phyloP scores from a whole-genome alignment of 2,113 vertebrate species.

The Turnix velox region DNA sequence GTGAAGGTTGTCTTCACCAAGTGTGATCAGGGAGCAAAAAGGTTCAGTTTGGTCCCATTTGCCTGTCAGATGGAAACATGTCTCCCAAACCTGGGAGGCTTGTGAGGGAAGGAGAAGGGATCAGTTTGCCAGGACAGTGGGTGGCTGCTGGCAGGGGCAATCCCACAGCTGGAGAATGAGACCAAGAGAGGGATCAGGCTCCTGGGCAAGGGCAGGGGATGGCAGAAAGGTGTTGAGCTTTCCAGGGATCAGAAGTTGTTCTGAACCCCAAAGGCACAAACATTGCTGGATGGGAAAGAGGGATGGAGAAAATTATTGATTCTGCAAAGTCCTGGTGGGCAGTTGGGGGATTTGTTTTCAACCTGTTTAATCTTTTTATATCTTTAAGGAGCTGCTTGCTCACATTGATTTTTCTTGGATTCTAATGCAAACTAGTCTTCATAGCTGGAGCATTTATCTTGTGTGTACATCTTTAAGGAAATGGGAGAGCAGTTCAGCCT shows the following conservation, averaged over 20 bases:
- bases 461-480: not conserved
- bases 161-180: fast-evolving
- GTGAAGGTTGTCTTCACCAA: not conserved
- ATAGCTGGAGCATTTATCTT: not conserved
- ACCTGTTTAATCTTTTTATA: not conserved
- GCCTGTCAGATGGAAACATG: not conserved
- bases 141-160: fast-evolving
- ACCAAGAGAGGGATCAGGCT: fast-evolving
- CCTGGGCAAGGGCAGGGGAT: fast-evolving
- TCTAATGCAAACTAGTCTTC: not conserved
- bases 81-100: fast-evolving
- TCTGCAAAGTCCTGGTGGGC: not conserved
- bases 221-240: fast-evolving
- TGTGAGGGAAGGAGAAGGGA: not conserved
- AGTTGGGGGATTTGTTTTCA: not conserved
- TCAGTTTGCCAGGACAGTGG: no score
- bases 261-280: not conserved
- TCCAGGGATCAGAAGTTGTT: not conserved
- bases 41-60: fast-evolving
- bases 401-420: not conserved
- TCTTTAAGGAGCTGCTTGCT: not conserved
- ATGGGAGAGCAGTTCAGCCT: not conserved
- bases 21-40: not conserved
- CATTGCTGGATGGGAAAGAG: not conserved
- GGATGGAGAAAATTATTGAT: not conserved